These are phyloP conservation scores for Pristionchus mayeri DNA, from an alignment of 2,888 invertebrate species.

Conservation along the genomic window DNA sequence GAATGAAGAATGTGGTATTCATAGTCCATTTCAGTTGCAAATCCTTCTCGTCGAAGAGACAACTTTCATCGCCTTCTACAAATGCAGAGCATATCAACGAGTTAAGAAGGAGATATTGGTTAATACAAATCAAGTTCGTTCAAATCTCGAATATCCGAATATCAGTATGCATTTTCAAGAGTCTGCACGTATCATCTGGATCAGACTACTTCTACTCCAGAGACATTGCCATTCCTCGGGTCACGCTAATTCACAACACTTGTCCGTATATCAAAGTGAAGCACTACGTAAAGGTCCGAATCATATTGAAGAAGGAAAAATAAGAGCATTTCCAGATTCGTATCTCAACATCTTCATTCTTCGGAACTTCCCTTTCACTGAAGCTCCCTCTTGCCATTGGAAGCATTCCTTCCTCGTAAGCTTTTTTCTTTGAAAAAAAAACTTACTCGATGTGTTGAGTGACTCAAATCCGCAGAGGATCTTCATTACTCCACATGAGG, in stretches of 20 bases:
- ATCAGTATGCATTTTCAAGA: too few relatives aligned
- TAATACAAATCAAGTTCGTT: background rate
- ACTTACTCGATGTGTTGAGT: too few relatives aligned
- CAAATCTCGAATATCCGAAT: background rate
- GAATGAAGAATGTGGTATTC: background rate
- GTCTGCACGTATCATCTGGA: background rate
- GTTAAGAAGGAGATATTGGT: background rate
- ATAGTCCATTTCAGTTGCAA: background rate
- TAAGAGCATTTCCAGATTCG: background rate
- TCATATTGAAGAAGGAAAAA: background rate
- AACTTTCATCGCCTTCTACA: background rate
- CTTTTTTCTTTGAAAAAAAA: too few relatives aligned
- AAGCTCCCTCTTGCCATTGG: background rate
- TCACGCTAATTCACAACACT: background rate
- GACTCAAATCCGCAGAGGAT: too few relatives aligned
- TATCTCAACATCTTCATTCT: background rate
- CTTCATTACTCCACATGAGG: too few relatives aligned
- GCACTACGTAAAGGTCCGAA: background rate
- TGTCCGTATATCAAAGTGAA: background rate
- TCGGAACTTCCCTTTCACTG: background rate
- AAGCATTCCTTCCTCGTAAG: background rate
- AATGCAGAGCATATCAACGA: background rate
- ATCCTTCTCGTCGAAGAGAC: background rate
- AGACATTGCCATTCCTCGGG: background rate
- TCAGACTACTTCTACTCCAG: background rate